A percentile compares a stretch with the other conserved stretches of the same genome.
Conservation (phyloP, 2,888 invertebrate genomes). For the Synanthedon myopaeformis region DNA sequence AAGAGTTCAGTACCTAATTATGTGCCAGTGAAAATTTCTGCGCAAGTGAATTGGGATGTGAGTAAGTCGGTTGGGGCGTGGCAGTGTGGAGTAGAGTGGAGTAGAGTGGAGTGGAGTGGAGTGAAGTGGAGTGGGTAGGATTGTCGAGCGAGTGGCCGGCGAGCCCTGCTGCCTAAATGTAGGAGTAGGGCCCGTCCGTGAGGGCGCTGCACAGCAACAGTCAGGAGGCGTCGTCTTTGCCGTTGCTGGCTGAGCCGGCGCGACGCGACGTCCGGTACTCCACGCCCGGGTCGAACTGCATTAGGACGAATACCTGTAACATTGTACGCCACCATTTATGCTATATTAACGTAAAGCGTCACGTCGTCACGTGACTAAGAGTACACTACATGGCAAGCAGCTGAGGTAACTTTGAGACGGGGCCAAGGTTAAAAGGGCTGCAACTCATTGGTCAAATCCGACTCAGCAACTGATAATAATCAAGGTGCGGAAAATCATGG, state of each 20-base stretch:
- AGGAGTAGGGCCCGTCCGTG: slow-evolving; percentile 97
- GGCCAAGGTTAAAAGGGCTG: no score
- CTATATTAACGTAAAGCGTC: background rate
- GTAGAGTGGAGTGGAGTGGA: slow-evolving; percentile 7
- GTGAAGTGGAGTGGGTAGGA: slow-evolving; percentile 20
- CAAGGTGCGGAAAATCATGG: no score
- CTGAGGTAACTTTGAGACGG: no score
- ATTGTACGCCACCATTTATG: no score
- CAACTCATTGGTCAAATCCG: no score
- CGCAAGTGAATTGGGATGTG: slow-evolving; percentile 2
- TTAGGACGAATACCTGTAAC: slow-evolving; percentile 92
- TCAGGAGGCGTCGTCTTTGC: slow-evolving; percentile 96
- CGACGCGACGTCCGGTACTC: slow-evolving; percentile 92
- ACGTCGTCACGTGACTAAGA: background rate
- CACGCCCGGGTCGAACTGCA: slow-evolving; percentile 98
- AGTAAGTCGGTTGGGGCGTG: background rate
- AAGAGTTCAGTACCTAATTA: no score
- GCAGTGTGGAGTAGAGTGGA: slow-evolving; percentile 8
- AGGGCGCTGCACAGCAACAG: slow-evolving; percentile 99
- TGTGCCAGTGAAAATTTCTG: slow-evolving; percentile 6
- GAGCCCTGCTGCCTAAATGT: slow-evolving; percentile 74
- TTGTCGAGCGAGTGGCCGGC: slow-evolving; percentile 21
- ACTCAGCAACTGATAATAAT: no score
- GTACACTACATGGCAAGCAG: background rate
- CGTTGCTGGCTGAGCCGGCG: slow-evolving; percentile 46